Conservation (phyloP, 2,888 invertebrate species). For the Tenodera sinensis region DNA sequence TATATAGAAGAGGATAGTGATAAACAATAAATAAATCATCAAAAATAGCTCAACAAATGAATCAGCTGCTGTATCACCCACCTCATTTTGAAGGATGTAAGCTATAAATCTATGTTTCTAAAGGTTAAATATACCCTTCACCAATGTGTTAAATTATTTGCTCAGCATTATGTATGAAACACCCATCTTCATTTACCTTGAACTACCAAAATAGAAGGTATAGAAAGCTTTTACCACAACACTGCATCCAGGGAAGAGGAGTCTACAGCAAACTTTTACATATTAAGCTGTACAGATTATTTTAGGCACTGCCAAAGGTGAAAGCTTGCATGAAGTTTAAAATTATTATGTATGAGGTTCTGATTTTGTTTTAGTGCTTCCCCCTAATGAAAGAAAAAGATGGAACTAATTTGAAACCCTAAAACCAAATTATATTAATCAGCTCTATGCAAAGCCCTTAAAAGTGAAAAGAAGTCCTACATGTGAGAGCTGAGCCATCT, state of each 20-base stretch:
- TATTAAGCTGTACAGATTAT: neutral
- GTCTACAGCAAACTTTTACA: neutral
- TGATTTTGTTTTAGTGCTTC: neutral
- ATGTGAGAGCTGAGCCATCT: constrained; percentile 60
- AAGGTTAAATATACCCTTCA: neutral
- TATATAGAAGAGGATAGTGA: neutral
- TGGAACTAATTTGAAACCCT: neutral
- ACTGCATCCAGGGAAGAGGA: neutral
- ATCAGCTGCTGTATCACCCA: neutral
- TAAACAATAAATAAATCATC: neutral
- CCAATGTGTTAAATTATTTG: neutral
- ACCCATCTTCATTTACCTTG: neutral
- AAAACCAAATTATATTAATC: neutral
- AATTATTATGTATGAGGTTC: neutral
- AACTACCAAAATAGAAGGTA: neutral
- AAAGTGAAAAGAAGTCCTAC: constrained; percentile 34
- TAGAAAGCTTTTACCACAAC: neutral
- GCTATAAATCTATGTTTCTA: neutral
- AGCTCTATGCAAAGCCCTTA: neutral
- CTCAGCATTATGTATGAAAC: neutral
- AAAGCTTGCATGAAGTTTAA: neutral
- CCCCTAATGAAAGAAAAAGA: neutral
- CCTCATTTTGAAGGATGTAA: neutral
- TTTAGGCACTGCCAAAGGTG: neutral
- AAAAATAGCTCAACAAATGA: neutral